A percentile compares a stretch with the other conserved stretches of the same genome.
Evolutionary conservation across 2,797 vertebrate species (phyloP).

Genomic region (Gallinago solitaria): DNA sequence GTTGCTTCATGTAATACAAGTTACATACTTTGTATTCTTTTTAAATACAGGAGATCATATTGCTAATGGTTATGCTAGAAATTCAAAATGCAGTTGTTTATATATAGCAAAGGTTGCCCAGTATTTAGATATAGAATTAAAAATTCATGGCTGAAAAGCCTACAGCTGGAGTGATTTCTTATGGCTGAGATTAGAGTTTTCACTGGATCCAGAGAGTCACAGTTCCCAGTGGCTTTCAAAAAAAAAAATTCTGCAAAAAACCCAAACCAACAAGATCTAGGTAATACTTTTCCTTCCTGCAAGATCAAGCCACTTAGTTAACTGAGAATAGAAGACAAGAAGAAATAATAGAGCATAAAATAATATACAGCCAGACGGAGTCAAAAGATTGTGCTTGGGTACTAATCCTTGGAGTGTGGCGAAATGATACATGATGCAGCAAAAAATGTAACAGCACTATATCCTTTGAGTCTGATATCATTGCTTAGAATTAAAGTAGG

Average conservation of each 20-base stretch:
- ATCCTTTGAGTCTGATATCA: background rate
- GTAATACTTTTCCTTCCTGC: background rate
- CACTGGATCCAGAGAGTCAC: background rate
- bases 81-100: background rate
- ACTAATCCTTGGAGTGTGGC: background rate
- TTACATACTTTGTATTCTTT: background rate
- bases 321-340: background rate
- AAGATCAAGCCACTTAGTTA: background rate
- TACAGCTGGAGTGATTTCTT: background rate
- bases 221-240: background rate
- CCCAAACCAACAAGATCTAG: background rate
- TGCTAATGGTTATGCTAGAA: background rate
- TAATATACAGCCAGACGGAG: background rate
- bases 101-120: background rate
- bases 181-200: background rate
- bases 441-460: background rate
- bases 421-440: background rate
- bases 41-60: background rate
- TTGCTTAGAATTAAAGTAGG: background rate
- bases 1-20: background rate
- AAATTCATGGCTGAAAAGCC: background rate
- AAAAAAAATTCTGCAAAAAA: fast-evolving
- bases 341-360: background rate
- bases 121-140: background rate
- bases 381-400: background rate